A percentile compares a stretch with the other conserved stretches of the same genome.
Evolutionary conservation across 2,797 vertebrate genomes (phyloP).

Genomic region (Hydrolagus colliei): DNA sequence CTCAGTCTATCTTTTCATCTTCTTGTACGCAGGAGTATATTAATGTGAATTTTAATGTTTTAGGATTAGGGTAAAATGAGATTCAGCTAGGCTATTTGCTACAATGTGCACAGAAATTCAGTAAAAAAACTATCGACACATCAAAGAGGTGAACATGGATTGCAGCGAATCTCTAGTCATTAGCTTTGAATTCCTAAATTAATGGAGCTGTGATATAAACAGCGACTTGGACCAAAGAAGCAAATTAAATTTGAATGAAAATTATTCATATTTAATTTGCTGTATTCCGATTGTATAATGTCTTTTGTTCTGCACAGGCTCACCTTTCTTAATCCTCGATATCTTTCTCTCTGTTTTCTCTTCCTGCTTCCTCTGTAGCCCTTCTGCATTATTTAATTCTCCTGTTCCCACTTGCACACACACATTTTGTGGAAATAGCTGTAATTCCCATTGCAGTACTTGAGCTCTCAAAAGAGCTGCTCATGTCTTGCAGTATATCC

Average conservation of each 20-base stretch:
- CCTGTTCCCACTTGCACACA: no score
- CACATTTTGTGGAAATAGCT: no score
- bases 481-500: no score
- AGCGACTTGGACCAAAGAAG: neutral
- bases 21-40: neutral
- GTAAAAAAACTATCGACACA: neutral
- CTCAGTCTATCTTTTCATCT: neutral
- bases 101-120: neutral
- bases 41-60: neutral
- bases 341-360: no score
- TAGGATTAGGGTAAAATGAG: neutral
- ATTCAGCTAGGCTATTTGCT: neutral
- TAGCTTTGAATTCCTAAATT: conserved; percentile 3
- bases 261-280: neutral
- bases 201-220: neutral
- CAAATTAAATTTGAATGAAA: neutral
- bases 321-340: neutral
- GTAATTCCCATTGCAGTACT: no score
- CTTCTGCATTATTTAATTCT: no score
- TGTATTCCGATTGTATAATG: neutral
- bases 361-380: no score
- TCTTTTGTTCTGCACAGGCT: neutral
- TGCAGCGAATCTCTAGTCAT: conserved; percentile 8
- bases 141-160: neutral
- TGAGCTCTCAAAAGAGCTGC: no score